Conservation (phyloP, 2,113 vertebrate species). For the Smithornis capensis region DNA sequence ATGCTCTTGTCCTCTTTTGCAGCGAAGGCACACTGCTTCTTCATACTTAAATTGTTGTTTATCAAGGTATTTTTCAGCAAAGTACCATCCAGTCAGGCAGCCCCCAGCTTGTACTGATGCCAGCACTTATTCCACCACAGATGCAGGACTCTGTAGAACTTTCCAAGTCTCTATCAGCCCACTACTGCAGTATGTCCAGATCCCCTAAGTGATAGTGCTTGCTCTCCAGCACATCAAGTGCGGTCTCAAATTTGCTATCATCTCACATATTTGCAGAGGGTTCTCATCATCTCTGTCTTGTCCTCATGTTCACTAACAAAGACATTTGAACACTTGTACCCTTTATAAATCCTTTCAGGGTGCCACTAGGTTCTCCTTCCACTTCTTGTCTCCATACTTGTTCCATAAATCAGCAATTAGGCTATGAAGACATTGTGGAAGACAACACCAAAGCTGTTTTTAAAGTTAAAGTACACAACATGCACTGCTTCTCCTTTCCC, state of each 20-base stretch:
- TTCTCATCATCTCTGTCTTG: not conserved
- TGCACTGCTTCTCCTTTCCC: not conserved
- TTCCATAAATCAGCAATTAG: not conserved
- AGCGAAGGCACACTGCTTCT: not conserved
- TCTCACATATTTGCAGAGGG: not conserved
- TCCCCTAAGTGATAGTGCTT: not conserved
- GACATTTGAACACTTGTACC: not conserved
- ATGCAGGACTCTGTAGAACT: not conserved
- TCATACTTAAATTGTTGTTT: not conserved
- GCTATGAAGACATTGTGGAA: not conserved
- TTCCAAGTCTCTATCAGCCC: not conserved
- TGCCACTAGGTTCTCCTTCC: not conserved
- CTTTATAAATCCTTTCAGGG: not conserved
- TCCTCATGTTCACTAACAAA: not conserved
- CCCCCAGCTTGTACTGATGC: not conserved
- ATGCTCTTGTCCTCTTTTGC: not conserved
- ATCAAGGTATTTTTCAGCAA: not conserved
- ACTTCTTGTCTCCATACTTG: not conserved
- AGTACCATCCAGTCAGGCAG: not conserved
- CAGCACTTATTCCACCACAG: not conserved
- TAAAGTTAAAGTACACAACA: not conserved
- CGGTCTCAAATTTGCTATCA: not conserved
- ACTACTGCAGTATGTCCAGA: not conserved
- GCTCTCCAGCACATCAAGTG: not conserved
- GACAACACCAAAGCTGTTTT: not conserved